Evolutionary conservation across 2,888 invertebrate species (phyloP), one percentile per base, ranked within the genome.

Genomic region (Papilio protenor): DNA sequence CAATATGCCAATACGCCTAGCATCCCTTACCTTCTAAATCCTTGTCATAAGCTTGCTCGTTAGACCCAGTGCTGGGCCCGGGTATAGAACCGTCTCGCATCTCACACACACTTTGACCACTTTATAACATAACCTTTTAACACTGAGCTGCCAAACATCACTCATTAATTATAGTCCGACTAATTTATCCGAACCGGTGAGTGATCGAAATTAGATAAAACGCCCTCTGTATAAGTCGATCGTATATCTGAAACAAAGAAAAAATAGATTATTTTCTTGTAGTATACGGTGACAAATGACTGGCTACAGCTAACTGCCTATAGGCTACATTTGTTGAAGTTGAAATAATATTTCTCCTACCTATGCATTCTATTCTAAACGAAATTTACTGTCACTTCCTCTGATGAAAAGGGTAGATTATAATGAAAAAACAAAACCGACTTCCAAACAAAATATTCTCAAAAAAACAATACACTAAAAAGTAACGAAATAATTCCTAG

Each of bases 31-130:
- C 91, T 83, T 93, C 91, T 83, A 90, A 91, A 75, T 87, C 84
- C 73, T 86, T 88, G 33, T 90, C 90, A 79, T 89, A 86, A 80
- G 88, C 90, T 81, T 89, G 91, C 86, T 90, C 88, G 82, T 89
- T 83, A 80, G 89, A 85, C 90, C 91, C 91, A 85, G 92, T 88
- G 86, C 93, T 92, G 73, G 94, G 91, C 86, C 92, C 91, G 76
- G 92, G 87, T 81, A 84, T 92, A 81, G 90, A 88, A 82, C 92
- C 91, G 87, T 94, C 93, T 92, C 93, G 91, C 94, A 94, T 94
- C 80, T 92, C 94, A 92, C 90, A 84, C 84, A 81, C 86, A 87
- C 87, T 87, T 85, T 82, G 16, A 82, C 81, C 33, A 49, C 72
- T 52, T 33, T 64, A 47, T 64, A 18, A 21, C 18, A 83, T 85